A percentile compares a stretch with the other conserved stretches of the same genome.
These are phyloP conservation scores for Acomys russatus DNA, from an alignment of 2,797 vertebrate species.

Conservation along the genomic window DNA sequence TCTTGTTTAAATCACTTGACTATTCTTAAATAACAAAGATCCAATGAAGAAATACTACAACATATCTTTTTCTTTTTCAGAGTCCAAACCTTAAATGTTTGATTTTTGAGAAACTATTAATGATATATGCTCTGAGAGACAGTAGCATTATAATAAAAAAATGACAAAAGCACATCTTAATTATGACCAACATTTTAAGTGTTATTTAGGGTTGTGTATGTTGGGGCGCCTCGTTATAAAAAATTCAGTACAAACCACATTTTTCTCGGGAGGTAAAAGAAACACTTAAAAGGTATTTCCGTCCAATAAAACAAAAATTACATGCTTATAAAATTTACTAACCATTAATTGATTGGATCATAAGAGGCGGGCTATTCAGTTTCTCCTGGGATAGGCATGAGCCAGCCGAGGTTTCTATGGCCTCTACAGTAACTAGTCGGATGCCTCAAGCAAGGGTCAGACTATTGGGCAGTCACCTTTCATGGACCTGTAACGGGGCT, in stretches of 20 bases:
- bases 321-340: slow-evolving; percentile 64
- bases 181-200: slow-evolving; percentile 61
- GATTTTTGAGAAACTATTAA: slow-evolving; percentile 65
- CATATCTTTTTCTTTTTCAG: background rate
- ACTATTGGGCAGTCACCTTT: slow-evolving; percentile 47
- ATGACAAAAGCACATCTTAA: slow-evolving; percentile 40
- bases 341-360: slow-evolving; percentile 65
- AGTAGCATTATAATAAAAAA: slow-evolving; percentile 16
- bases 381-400: slow-evolving; percentile 11
- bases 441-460: slow-evolving; percentile 34
- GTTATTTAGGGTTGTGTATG: slow-evolving; percentile 29
- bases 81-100: slow-evolving; percentile 13
- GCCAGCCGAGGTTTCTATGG: slow-evolving; percentile 14
- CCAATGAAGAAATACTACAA: background rate
- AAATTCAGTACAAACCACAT: slow-evolving; percentile 43
- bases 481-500: background rate
- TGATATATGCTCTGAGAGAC: slow-evolving; percentile 33
- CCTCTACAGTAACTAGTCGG: slow-evolving; percentile 8
- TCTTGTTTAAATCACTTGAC: background rate
- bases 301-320: slow-evolving; percentile 74
- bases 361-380: slow-evolving; percentile 18
- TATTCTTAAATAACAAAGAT: slow-evolving; percentile 52
- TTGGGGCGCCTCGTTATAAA: slow-evolving; percentile 45
- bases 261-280: slow-evolving; percentile 46
- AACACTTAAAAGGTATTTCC: slow-evolving; percentile 71